Evolutionary conservation across 2,888 invertebrate species (phyloP).

Genomic region (Incurvaria masculella): DNA sequence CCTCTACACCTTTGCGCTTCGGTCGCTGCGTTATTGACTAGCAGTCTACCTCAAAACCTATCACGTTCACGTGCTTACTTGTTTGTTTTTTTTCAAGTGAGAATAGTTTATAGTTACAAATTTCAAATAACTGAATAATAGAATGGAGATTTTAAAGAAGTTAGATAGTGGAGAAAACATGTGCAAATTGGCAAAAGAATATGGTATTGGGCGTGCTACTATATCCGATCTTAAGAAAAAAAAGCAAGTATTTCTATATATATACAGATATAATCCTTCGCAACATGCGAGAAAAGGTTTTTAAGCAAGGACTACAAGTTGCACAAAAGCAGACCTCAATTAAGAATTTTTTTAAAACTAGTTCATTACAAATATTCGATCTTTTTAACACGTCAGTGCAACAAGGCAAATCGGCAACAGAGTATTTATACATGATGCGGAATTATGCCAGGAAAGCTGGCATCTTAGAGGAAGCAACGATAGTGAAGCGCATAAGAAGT

Average conservation of each 20-base stretch:
- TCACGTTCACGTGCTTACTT: background rate
- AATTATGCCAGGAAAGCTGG: too few species aligned
- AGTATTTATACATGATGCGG: too few species aligned
- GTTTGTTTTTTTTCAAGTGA: background rate
- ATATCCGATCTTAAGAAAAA: too few species aligned
- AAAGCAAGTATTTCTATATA: too few species aligned
- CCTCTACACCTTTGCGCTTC: background rate
- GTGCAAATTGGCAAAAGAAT: slow-evolving; percentile 19
- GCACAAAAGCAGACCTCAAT: too few species aligned
- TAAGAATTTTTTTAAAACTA: background rate
- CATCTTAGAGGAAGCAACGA: too few species aligned
- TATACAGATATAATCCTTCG: too few species aligned
- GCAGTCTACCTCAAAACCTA: background rate
- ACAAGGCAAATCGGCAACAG: too few species aligned
- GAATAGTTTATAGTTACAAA: slow-evolving; percentile 1
- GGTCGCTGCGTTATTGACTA: background rate
- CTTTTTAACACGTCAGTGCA: too few species aligned
- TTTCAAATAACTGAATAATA: slow-evolving; percentile 13
- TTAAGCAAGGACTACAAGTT: too few species aligned
- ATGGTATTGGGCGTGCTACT: slow-evolving; percentile 16
- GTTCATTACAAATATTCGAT: slow-evolving; percentile 2
- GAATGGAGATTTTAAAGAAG: slow-evolving; percentile 19
- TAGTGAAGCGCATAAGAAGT: too few species aligned
- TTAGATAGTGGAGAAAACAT: slow-evolving; percentile 20
- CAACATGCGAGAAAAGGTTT: too few species aligned